Base-by-base conservation (phyloP, 2,113 vertebrate species). In the Mobula birostris region DNA sequence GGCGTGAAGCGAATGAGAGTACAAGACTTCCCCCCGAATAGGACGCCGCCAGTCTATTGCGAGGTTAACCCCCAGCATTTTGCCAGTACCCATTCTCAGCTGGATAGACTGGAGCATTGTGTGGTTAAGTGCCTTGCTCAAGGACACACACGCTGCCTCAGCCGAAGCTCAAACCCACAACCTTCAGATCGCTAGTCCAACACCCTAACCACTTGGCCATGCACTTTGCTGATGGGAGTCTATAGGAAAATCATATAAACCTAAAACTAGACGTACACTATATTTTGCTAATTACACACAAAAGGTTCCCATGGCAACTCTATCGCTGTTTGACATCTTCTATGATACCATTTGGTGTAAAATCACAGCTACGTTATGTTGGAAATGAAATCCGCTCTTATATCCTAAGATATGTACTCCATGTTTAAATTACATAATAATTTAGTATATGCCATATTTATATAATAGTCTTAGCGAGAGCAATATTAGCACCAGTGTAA, bases 251-350 rank as follows among this genome's bases (percentile, higher is more conserved):
- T 85, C 82, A 27, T 58, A 8, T 58, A 85, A 58, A 85, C 21
- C 27, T 48, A 85, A 85, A 85, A 85, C 24, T 85, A 19, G 7
- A 48, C 8, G 21, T 58, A 56, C 7, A 48, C 48, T 48, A 48
- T 4, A 2, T 27, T 85, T 58, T 85, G 40, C 82, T 56, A 85
- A 85, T 21, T 56, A 48, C 27, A 7, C 24, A 48, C 82, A 48
- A 85, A 12, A 85, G 48, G 82, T 85, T 85, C 48, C 82, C 82
- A 85, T 85, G 82, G 48, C 82, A 85, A 58, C 82, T 48, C 40
- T 27, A 85, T 58, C 27, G 19, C 40, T 36, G 27, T 56, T 56
- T 48, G 21, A 85, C 21, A 85, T 85, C 40, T 56, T 85, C 82
- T 7, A 58, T 58, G 82, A 58, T 7, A 83, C 48, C 24, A 24